A percentile compares a stretch with the other conserved stretches of the same genome.
phyloP scores from a whole-genome alignment of 1,140 invertebrate species.

The Drosophila triauraria region DNA sequence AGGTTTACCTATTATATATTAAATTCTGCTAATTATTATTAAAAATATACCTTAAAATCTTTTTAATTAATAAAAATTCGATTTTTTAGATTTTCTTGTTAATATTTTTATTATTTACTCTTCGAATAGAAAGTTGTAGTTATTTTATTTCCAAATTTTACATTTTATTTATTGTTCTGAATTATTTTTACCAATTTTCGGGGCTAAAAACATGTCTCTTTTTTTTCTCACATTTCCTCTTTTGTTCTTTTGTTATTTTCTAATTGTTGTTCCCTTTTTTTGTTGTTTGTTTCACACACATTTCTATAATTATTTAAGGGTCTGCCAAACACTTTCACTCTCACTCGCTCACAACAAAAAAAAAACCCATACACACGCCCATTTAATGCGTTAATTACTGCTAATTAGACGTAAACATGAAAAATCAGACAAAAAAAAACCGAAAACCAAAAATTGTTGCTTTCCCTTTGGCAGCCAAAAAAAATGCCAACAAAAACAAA shows the following conservation, averaged over 20 bases:
- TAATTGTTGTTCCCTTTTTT: neutral
- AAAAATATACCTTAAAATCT: too few relatives aligned
- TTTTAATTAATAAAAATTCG: too few relatives aligned
- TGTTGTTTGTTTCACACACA: slow-evolving; percentile 2
- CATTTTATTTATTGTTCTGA: too few relatives aligned
- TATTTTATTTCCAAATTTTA: neutral
- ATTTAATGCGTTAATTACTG: slow-evolving; percentile 79
- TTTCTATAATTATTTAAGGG: slow-evolving; percentile 25
- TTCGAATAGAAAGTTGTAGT: neutral
- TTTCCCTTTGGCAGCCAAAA: slow-evolving; percentile 63
- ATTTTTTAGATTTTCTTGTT: too few relatives aligned
- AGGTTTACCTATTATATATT: too few relatives aligned
- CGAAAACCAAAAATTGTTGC: slow-evolving; percentile 37
- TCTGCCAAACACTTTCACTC: slow-evolving; percentile 47
- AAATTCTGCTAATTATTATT: too few relatives aligned
- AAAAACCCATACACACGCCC: slow-evolving; percentile 41
- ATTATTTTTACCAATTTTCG: neutral
- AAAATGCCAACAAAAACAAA: slow-evolving; percentile 19
- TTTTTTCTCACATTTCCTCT: neutral
- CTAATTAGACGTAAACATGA: slow-evolving; percentile 77
- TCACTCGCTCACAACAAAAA: neutral
- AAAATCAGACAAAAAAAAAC: slow-evolving; percentile 36
- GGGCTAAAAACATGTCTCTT: rapidly evolving
- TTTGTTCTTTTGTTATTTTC: neutral
- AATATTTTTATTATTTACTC: neutral